Conservation (phyloP, 2,797 vertebrate species). For the Hippopotamyrus pictus region DNA sequence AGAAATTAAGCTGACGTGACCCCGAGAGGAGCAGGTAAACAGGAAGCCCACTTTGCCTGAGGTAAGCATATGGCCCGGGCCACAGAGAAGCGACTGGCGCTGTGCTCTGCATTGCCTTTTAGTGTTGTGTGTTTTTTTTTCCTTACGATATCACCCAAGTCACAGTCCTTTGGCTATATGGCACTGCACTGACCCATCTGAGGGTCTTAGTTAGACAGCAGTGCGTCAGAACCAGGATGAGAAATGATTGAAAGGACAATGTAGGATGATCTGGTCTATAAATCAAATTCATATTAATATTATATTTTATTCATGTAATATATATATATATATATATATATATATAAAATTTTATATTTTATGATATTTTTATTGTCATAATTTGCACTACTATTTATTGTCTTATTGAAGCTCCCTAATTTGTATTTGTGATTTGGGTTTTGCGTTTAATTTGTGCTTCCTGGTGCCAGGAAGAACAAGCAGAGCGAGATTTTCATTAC, state of each 20-base stretch:
- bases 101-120: neutral
- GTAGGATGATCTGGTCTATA: neutral
- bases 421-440: neutral
- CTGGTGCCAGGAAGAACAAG: neutral
- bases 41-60: conserved; percentile 6
- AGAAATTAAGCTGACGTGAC: conserved; percentile 2
- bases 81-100: neutral
- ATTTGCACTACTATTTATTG: neutral
- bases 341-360: too few species aligned
- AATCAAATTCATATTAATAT: neutral
- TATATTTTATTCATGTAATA: neutral
- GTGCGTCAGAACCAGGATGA: neutral
- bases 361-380: neutral
- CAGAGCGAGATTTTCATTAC: neutral
- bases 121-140: neutral
- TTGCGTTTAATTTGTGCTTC: neutral
- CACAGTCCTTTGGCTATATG: neutral
- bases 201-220: too few species aligned
- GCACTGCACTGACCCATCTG: too few species aligned
- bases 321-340: too few species aligned
- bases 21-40: conserved; percentile 11
- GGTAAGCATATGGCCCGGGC: neutral
- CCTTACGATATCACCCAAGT: neutral
- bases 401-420: neutral
- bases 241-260: neutral